A percentile compares a stretch with the other conserved stretches of the same genome.
These are phyloP conservation scores for Lucinisca nassula DNA, from an alignment of 2,888 invertebrate genomes.

Conservation along the genomic window DNA sequence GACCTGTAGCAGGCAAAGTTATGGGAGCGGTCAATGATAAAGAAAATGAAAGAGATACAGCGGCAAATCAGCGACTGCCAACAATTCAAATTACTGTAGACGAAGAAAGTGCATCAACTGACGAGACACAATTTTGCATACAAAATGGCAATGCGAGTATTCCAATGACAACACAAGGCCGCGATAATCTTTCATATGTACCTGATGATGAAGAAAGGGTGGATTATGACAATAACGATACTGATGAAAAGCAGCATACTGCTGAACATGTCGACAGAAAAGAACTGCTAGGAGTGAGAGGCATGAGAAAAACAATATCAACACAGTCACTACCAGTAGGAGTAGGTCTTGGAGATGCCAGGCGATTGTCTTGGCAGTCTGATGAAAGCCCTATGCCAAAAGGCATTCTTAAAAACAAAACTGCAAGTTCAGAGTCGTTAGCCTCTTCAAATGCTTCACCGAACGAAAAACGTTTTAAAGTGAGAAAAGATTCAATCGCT, in stretches of 20 bases:
- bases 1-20: background rate
- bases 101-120: background rate
- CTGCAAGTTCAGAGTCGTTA: slow-evolving; percentile 62
- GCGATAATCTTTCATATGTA: background rate
- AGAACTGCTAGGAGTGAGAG: background rate
- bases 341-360: background rate
- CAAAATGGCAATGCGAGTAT: background rate
- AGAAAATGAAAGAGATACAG: background rate
- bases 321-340: background rate
- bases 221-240: background rate
- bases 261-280: background rate
- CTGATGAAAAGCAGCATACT: background rate
- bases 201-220: background rate
- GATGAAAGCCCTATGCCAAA: slow-evolving; percentile 43
- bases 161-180: background rate
- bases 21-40: background rate
- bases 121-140: background rate
- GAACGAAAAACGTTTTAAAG: slow-evolving; percentile 61
- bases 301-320: background rate
- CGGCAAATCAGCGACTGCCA: background rate
- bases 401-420: slow-evolving; percentile 57
- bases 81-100: background rate
- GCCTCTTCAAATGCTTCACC: slow-evolving; percentile 40
- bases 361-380: slow-evolving; percentile 5
- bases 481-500: slow-evolving; percentile 79